phyloP scores from a whole-genome alignment of 2,888 invertebrate species.

The Ligdia adustata region DNA sequence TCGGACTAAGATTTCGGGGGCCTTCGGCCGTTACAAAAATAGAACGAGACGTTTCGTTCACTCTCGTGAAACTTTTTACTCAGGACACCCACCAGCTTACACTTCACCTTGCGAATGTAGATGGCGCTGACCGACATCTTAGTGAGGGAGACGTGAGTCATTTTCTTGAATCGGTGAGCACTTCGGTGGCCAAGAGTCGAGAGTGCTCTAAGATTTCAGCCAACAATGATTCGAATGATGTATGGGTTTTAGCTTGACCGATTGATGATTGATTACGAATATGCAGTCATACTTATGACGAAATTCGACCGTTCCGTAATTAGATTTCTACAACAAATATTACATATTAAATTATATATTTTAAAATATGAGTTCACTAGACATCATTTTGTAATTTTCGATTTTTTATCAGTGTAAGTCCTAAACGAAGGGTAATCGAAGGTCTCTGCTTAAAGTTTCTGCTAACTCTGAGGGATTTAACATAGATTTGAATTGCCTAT shows the following conservation, averaged over 20 bases:
- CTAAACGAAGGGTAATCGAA: no score
- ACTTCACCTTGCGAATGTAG: constrained; percentile 78
- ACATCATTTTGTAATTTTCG: no score
- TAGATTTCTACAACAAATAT: no score
- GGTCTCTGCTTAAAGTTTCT: no score
- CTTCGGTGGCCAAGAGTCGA: constrained; percentile 37
- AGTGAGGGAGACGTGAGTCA: constrained; percentile 64
- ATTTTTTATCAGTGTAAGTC: no score
- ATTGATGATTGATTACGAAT: constrained; percentile 29
- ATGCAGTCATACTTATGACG: constrained; percentile 2
- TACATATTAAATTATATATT: no score
- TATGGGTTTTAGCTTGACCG: constrained; percentile 41
- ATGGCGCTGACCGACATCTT: constrained; percentile 76
- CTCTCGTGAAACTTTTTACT: constrained; percentile 76
- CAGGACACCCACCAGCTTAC: constrained; percentile 76
- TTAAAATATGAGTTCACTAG: no score
- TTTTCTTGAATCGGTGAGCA: constrained; percentile 40
- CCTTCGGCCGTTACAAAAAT: constrained; percentile 77
- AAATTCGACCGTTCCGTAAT: neutral
- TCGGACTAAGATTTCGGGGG: constrained; percentile 56
- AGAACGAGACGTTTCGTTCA: constrained; percentile 78
- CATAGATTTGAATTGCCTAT: no score
- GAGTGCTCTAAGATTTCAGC: constrained; percentile 35
- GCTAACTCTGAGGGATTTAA: no score
- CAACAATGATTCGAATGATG: constrained; percentile 42